A percentile compares a stretch with the other conserved stretches of the same genome.
These are phyloP conservation scores for Styela clava DNA, from an alignment of 23 tunicate species.

Conservation along the genomic window DNA sequence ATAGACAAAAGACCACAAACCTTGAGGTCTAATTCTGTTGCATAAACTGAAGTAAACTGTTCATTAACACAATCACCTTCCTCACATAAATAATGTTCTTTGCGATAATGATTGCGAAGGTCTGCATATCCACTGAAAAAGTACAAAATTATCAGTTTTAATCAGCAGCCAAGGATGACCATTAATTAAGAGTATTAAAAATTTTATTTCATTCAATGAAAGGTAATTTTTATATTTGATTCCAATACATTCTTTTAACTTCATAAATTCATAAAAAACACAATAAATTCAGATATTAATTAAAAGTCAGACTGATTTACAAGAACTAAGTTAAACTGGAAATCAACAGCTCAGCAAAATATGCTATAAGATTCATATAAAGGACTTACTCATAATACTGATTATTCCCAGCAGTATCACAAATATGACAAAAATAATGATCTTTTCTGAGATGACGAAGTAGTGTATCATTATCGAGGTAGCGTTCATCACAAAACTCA, in stretches of 20 bases:
- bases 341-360: too few relatives aligned
- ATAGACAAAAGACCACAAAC: too few relatives aligned
- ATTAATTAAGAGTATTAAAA: too few relatives aligned
- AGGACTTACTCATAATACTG: constrained; percentile 50
- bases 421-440: constrained; percentile 86
- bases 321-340: too few relatives aligned
- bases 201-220: too few relatives aligned
- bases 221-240: too few relatives aligned
- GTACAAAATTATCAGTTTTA: background rate
- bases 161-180: background rate
- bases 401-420: constrained; percentile 69
- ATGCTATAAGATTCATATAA: too few relatives aligned
- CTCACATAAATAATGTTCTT: constrained; percentile 80
- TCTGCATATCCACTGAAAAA: constrained; percentile 35
- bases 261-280: too few relatives aligned
- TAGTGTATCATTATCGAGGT: constrained; percentile 68
- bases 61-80: constrained; percentile 57
- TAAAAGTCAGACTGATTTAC: too few relatives aligned
- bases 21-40: constrained; percentile 47
- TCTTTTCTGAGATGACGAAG: constrained; percentile 64
- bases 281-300: too few relatives aligned
- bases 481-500: constrained; percentile 72
- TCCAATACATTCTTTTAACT: too few relatives aligned
- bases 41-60: constrained; percentile 77
- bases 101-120: constrained; percentile 56